phyloP scores from a whole-genome alignment of 2,113 vertebrate species.

The Nothocercus nigrocapillus region DNA sequence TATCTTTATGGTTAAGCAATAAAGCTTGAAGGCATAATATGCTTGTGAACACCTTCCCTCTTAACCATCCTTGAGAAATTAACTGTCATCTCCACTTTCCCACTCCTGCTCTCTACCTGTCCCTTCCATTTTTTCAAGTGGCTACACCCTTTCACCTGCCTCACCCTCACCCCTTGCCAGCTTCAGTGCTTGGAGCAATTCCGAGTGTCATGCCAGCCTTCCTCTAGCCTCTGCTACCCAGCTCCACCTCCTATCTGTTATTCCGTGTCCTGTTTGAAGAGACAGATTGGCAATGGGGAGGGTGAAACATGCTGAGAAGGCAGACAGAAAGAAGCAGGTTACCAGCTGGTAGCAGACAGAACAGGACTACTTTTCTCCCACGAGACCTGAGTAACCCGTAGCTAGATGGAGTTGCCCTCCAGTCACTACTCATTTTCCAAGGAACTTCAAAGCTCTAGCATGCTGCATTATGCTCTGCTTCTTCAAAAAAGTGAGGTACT shows the following conservation, averaged over 20 bases:
- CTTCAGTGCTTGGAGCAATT: constrained; percentile 16
- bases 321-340: constrained; percentile 11
- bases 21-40: neutral
- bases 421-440: constrained; percentile 53
- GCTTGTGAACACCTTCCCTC: neutral
- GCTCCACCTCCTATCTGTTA: constrained; percentile 9
- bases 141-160: constrained; percentile 61
- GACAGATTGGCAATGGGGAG: neutral
- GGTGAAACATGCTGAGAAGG: neutral
- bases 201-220: constrained; percentile 1
- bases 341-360: constrained; percentile 2
- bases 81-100: constrained; percentile 31
- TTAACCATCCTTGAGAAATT: constrained; percentile 42
- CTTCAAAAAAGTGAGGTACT: constrained; percentile 9
- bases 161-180: constrained; percentile 37
- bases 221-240: neutral
- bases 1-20: constrained; percentile 44
- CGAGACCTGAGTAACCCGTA: constrained; percentile 29
- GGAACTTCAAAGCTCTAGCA: constrained; percentile 59
- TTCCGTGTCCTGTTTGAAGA: neutral
- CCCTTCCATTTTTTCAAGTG: neutral
- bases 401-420: constrained; percentile 56
- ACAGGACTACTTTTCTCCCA: constrained; percentile 55
- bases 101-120: constrained; percentile 27
- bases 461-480: constrained; percentile 18